Evolutionary conservation across 2,113 vertebrate species (phyloP).

Genomic region (Seriola dumerili): DNA sequence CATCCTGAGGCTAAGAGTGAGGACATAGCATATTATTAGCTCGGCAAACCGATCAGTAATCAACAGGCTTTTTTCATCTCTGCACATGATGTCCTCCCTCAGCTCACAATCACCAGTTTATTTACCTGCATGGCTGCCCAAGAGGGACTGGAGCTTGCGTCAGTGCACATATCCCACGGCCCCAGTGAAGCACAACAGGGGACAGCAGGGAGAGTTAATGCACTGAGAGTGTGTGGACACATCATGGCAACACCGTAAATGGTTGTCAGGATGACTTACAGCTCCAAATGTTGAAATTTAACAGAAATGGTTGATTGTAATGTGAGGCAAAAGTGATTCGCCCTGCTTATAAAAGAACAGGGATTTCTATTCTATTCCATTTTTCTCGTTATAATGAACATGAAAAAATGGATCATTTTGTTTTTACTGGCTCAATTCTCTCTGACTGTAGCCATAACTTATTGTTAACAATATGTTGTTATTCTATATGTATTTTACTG

Average conservation of each 20-base stretch:
- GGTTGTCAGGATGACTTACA: slow-evolving; percentile 54
- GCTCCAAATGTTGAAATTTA: slow-evolving; percentile 22
- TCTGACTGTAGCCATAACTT: neutral
- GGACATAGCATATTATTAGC: slow-evolving; percentile 11
- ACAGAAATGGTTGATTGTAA: slow-evolving; percentile 7
- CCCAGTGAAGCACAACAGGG: slow-evolving; percentile 40
- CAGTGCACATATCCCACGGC: slow-evolving; percentile 68
- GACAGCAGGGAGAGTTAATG: slow-evolving; percentile 45
- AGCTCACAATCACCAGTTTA: slow-evolving; percentile 65
- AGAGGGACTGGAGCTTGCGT: slow-evolving; percentile 71
- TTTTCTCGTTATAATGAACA: neutral
- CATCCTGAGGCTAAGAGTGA: slow-evolving; percentile 14
- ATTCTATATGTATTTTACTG: neutral
- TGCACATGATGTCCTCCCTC: slow-evolving; percentile 48
- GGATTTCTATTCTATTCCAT: neutral
- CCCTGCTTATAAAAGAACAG: neutral
- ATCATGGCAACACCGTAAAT: slow-evolving; percentile 57
- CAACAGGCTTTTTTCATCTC: slow-evolving; percentile 44
- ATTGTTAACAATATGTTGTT: neutral
- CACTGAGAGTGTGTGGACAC: slow-evolving; percentile 44
- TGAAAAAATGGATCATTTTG: neutral
- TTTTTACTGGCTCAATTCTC: neutral
- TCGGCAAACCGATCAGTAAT: slow-evolving; percentile 21
- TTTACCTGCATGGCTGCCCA: slow-evolving; percentile 73
- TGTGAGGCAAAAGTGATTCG: neutral